Evolutionary conservation across 2,888 invertebrate genomes (phyloP), one percentile per base, ranked within the genome.

Genomic region (Nephrocerus scutellatus): DNA sequence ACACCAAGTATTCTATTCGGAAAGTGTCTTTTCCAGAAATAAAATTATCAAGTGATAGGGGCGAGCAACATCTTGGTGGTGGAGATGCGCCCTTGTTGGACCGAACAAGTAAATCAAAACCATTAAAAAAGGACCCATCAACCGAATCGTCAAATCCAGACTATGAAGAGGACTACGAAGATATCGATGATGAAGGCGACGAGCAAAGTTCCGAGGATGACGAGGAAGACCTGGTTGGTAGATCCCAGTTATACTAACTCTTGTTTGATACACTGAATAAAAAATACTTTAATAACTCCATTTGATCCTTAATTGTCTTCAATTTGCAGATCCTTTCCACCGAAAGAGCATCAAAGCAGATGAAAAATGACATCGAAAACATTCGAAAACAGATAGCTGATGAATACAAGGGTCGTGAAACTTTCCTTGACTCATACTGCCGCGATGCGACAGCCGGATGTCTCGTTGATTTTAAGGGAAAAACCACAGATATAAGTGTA

Each of bases 401-500:
- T 34, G 68, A 67, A 26, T 63, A 59, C 39, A 59, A 63, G 32
- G 57, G 63, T 26, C 62, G 64, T 13, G 68, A 68, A 47, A 55
- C 54, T 20, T 63, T 65, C 43, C 43, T 68, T 12, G 64, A 68
- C 34, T 55, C 57, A 0, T 66, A 61, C 43, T 67, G 67, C 37
- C 59, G 63, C 4, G 61, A 62, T 35, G 52, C 55, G 1, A 57
- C 57, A 5, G 52, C 35, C 40, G 55, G 50, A 18, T 48, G 51
- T n/a, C 32, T 54, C 10, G 48, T 49, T 18, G 50, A 57, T 9
- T 55, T 57, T 35, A 41, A 49, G 3, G 24, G 41, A 2, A 28
- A 24, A 6, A 41, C 45, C 12, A 46, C 47, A 23, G 8, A 43
- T 24, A 6, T 39, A 39, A 25, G 28, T 14, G 28, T 30, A 23